Conservation (phyloP, 2,113 vertebrate species). For the Telmatochromis sp. region DNA sequence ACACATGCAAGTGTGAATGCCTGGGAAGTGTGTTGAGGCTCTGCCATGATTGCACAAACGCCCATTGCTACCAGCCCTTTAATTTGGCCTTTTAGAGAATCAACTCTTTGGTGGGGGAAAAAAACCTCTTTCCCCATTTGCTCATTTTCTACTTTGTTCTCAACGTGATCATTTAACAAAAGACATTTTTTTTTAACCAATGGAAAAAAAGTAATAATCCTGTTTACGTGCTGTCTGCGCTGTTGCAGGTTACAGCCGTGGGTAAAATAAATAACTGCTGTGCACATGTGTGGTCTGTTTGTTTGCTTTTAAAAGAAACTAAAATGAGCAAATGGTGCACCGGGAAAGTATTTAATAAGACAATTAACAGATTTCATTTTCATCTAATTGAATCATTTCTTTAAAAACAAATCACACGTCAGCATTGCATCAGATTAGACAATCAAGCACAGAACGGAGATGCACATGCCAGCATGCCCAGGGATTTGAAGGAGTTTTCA, state of each 20-base stretch:
- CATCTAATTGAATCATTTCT: neutral
- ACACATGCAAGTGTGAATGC: neutral
- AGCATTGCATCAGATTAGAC: neutral
- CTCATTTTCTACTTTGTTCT: neutral
- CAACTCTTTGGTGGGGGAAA: neutral
- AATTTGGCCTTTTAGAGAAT: slow-evolving; percentile 42
- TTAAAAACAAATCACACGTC: neutral
- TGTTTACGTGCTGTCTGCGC: neutral
- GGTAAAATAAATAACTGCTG: neutral
- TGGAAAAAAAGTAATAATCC: neutral
- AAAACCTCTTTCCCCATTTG: neutral
- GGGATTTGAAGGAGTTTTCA: neutral
- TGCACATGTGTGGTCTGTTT: neutral
- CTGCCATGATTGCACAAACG: neutral
- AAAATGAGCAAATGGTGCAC: neutral
- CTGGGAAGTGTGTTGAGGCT: neutral
- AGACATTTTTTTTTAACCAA: neutral
- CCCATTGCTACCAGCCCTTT: neutral
- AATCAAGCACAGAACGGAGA: neutral
- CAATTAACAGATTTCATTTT: neutral
- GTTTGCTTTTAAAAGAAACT: neutral
- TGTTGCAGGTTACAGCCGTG: neutral
- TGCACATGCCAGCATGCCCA: neutral
- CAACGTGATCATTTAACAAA: neutral
- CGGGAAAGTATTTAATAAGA: neutral